These are phyloP conservation scores for Acronicta leporina DNA, from an alignment of 2,888 invertebrate genomes.

Conservation along the genomic window DNA sequence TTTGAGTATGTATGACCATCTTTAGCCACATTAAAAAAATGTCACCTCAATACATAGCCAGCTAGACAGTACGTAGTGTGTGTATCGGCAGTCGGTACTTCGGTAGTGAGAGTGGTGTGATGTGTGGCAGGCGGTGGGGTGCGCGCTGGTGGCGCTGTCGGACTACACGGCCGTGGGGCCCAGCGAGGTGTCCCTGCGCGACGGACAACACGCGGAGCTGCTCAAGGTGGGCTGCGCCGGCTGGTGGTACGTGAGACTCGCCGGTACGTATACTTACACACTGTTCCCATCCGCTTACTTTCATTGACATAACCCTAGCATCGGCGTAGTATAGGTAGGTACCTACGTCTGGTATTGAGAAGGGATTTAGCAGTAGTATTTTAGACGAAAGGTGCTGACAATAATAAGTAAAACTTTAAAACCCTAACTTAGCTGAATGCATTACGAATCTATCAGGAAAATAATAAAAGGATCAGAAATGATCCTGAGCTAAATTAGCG, in stretches of 20 bases:
- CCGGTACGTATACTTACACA: slow-evolving; percentile 87
- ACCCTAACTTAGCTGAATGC: no score
- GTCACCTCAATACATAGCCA: slow-evolving; percentile 9
- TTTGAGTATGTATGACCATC: background rate
- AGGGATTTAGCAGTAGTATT: no score
- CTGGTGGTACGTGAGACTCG: slow-evolving; percentile 98
- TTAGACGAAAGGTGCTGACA: no score
- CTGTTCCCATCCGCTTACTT: no score
- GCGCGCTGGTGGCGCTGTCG: slow-evolving; percentile 95
- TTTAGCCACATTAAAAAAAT: slow-evolving; percentile 25
- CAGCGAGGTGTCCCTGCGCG: slow-evolving; percentile 96
- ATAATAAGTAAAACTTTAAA: no score
- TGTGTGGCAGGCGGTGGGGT: slow-evolving; percentile 90
- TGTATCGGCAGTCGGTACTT: slow-evolving; percentile 1
- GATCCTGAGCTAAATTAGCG: no score
- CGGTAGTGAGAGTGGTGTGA: slow-evolving; percentile 29
- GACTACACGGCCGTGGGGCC: slow-evolving; percentile 97
- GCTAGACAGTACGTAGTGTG: slow-evolving; percentile 16
- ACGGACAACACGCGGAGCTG: slow-evolving; percentile 96
- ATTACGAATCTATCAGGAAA: no score
- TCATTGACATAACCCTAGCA: no score
- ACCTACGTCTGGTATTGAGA: no score
- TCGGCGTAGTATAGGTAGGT: no score
- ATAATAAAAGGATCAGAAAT: no score
- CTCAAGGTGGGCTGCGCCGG: slow-evolving; percentile 98